Evolutionary conservation across 2,113 vertebrate genomes (phyloP), one percentile per base, ranked within the genome.

Genomic region (Pantherophis guttatus): DNA sequence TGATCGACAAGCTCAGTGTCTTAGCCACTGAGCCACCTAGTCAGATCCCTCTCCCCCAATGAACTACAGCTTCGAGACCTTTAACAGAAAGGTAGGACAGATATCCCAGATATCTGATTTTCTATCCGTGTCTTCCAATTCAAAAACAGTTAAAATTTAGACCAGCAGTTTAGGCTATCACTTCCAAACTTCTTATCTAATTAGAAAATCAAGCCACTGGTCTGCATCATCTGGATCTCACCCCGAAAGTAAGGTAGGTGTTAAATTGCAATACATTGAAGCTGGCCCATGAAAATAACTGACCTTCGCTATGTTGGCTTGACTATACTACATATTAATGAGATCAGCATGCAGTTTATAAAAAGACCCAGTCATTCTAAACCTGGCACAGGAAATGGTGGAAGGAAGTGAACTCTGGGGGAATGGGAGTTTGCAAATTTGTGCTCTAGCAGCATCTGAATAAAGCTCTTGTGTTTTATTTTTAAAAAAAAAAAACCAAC

Each of bases 301-400:
- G 89, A 65, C 91, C 33, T 59, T 33, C 5, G 5, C 65, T 94
- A 6, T 89, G 65, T 90, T 90, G 89, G 1, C 0, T 0, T 1
- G 94, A 88, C 70, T 11, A 11, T 39, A 13, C 90, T 81, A 62
- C 3, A 52, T 70, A 93, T 90, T 94, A 62, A 53, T n/a, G 92
- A 94, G 85, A 86, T 95, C 0, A 0, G 59, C 26, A 85, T 6
- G 5, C 87, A 91, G 92, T n/a, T 15, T 94, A 85, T 95, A 92
- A 91, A 92, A 39, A 87, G 91, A 86, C 86, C 0, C 70, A 94
- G 94, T 81, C 87, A 50, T 93, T 94, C 70, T 5, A 29, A 8
- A 91, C 95, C 95, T 75, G 89, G 0, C 9, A 24, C 96, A 97
- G 97, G 96, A 97, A 97, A 95, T 2, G n/a, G 95, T 95, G 96